phyloP scores from a whole-genome alignment of 2,888 invertebrate species.

The Amblyjoppa fuscipennis region DNA sequence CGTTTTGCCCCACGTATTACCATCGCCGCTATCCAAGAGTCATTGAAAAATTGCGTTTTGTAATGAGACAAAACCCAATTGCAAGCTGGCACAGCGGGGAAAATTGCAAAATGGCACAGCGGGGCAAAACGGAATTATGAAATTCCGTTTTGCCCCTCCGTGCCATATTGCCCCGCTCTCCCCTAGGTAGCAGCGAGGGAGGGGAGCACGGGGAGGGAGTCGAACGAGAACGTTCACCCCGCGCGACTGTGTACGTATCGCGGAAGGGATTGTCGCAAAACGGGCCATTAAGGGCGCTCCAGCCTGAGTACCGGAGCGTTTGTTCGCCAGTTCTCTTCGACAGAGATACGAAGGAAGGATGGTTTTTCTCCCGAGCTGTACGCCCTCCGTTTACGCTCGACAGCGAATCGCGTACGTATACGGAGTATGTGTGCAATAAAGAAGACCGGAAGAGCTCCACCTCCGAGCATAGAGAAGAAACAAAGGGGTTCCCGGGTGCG shows the following conservation, averaged over 20 bases:
- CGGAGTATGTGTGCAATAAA: slow-evolving; percentile 38
- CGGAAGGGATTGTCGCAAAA: slow-evolving; percentile 75
- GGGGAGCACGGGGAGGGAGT: slow-evolving; percentile 44
- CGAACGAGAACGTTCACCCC: slow-evolving; percentile 62
- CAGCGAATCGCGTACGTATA: background rate
- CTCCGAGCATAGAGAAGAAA: slow-evolving; percentile 58
- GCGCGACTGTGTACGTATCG: slow-evolving; percentile 61
- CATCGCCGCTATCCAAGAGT: no score
- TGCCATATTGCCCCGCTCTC: no score
- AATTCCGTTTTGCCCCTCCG: no score
- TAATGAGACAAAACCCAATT: no score
- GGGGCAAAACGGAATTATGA: no score
- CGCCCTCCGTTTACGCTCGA: slow-evolving; percentile 20
- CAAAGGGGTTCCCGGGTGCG: slow-evolving; percentile 52
- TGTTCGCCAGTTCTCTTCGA: slow-evolving; percentile 52
- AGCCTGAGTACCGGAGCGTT: slow-evolving; percentile 56
- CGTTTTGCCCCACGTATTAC: no score
- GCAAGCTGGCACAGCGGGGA: no score
- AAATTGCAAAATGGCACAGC: no score
- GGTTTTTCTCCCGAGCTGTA: slow-evolving; percentile 17
- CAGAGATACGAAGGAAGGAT: slow-evolving; percentile 54
- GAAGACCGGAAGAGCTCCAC: slow-evolving; percentile 70
- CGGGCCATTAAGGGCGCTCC: slow-evolving; percentile 69
- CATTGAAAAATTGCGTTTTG: no score
- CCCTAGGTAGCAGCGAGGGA: background rate